Conservation (phyloP, 1,140 invertebrate species). For the Argopecten irradians region DNA sequence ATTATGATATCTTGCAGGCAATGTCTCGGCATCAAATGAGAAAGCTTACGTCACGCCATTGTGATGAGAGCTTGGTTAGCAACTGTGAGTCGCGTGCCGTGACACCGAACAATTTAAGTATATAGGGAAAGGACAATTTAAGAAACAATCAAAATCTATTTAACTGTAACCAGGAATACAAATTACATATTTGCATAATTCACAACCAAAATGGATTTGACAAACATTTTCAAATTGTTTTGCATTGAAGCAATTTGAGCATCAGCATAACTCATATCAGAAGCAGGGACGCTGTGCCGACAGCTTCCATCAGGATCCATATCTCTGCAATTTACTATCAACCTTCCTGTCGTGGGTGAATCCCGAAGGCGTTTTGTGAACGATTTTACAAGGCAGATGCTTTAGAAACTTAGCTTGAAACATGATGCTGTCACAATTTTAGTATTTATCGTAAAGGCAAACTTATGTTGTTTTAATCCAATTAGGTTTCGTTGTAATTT, state of each 20-base stretch:
- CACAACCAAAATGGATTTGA: constrained; percentile 1
- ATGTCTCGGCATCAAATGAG: neutral
- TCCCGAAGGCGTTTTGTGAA: neutral
- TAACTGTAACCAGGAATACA: constrained; percentile 17
- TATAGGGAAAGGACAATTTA: neutral
- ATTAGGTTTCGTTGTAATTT: neutral
- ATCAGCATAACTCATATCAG: constrained; percentile 15
- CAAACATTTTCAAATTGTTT: constrained; percentile 14
- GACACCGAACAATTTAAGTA: neutral
- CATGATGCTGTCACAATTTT: neutral
- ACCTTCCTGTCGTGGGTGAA: neutral
- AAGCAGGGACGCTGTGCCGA: neutral
- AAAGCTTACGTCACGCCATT: neutral
- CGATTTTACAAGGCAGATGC: neutral
- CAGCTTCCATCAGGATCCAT: neutral
- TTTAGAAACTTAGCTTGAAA: neutral
- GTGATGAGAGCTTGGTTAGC: neutral
- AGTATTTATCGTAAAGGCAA: neutral
- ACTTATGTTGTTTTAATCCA: neutral
- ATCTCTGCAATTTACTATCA: neutral
- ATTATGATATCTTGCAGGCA: too few relatives aligned
- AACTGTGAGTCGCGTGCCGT: neutral
- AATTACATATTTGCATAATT: constrained; percentile 13
- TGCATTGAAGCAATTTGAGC: neutral
- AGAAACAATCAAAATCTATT: neutral